Evolutionary conservation across 2,888 invertebrate genomes (phyloP).

Genomic region (Nephrotoma guestfalica): DNA sequence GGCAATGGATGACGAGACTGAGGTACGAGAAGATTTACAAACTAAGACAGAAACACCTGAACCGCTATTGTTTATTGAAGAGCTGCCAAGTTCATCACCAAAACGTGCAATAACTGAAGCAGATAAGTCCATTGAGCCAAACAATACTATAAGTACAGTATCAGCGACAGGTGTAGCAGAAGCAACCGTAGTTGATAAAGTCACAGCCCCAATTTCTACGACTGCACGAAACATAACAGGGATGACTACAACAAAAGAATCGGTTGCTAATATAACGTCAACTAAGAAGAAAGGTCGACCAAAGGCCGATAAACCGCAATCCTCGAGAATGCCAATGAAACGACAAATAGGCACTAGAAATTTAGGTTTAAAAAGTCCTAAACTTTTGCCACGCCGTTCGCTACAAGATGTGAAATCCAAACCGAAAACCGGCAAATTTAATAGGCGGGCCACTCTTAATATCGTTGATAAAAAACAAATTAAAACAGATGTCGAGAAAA

Average conservation of each 20-base stretch:
- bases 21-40: background rate
- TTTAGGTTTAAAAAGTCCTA: background rate
- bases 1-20: slow-evolving; percentile 5
- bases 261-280: background rate
- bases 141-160: background rate
- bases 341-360: background rate
- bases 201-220: background rate
- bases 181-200: background rate
- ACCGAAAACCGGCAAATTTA: background rate
- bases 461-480: background rate
- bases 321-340: background rate
- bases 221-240: background rate
- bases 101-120: background rate
- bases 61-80: background rate
- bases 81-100: background rate
- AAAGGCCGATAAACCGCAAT: background rate
- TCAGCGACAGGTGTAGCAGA: background rate
- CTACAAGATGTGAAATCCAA: background rate
- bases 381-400: background rate
- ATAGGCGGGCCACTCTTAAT: background rate
- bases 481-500: background rate
- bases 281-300: background rate
- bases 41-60: background rate
- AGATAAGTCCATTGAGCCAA: background rate
- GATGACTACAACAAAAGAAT: background rate